Percentiles rank a stretch among this genome's conserved stretches.
phyloP scores from a whole-genome alignment of 2,113 vertebrate species.

The Synchiropus splendidus region DNA sequence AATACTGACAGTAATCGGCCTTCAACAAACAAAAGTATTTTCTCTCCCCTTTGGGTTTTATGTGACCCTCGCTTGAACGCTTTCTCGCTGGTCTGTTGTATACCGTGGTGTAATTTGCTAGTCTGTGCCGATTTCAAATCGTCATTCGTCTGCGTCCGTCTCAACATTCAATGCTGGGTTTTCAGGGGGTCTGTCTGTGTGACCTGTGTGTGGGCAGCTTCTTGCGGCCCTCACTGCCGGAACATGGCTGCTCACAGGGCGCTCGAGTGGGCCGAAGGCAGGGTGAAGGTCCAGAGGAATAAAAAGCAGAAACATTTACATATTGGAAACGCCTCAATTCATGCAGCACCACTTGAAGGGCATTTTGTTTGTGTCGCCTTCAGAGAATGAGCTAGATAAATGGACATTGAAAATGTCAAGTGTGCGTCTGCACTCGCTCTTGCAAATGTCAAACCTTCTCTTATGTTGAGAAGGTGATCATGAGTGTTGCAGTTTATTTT shows the following conservation, averaged over 20 bases:
- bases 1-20: too few species aligned
- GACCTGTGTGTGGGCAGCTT: slow-evolving; percentile 30
- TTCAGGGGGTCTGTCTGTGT: not conserved
- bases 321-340: not conserved
- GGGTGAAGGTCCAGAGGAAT: slow-evolving; percentile 15
- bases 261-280: slow-evolving; percentile 7
- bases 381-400: not conserved
- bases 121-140: too few species aligned
- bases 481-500: slow-evolving; percentile 13
- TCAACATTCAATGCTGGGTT: slow-evolving; percentile 9
- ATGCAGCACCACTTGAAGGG: not conserved
- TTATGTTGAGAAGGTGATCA: slow-evolving; percentile 2
- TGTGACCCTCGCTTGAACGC: too few species aligned
- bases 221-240: slow-evolving; percentile 18
- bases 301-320: slow-evolving; percentile 6
- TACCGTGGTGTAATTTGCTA: too few species aligned
- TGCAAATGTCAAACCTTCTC: slow-evolving; percentile 10
- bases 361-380: not conserved
- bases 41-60: too few species aligned
- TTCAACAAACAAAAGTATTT: too few species aligned
- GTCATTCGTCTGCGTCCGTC: not conserved
- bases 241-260: slow-evolving; percentile 28
- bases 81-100: too few species aligned
- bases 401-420: slow-evolving; percentile 5
- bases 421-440: not conserved